Conservation (phyloP, 35 echinoderm and acorn worm species). For the Hemicentrotus pulcherrimus region DNA sequence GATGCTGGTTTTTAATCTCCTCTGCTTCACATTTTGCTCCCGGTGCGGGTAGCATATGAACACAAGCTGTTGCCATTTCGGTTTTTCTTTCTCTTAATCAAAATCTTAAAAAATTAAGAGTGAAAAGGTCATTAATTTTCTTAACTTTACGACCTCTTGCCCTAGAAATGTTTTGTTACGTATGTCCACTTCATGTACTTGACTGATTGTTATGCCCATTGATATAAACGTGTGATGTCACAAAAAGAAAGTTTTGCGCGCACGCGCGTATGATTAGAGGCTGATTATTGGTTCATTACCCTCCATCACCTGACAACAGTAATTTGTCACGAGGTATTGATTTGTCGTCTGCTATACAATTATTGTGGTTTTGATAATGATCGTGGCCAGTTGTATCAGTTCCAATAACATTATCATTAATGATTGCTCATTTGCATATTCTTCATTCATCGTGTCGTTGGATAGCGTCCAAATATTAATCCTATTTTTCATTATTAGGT, state of each 20-base stretch:
- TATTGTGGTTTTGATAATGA: neutral
- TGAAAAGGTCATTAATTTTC: neutral
- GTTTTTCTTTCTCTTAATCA: neutral
- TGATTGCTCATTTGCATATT: neutral
- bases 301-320: neutral
- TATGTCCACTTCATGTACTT: neutral
- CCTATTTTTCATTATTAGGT: neutral
- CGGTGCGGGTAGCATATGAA: neutral
- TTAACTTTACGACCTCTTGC: neutral
- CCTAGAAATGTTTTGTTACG: neutral
- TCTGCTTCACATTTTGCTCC: conserved; percentile 56
- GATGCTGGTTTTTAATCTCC: conserved; percentile 84
- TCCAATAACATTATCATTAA: neutral
- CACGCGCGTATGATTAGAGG: neutral
- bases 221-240: neutral
- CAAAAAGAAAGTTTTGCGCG: neutral
- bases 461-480: neutral
- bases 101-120: neutral
- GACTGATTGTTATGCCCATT: neutral
- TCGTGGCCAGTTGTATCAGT: neutral
- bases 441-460: too few species aligned
- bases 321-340: conserved; percentile 9
- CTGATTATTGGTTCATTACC: neutral
- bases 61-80: neutral
- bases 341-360: neutral